Evolutionary conservation across 2,797 vertebrate species (phyloP).

Genomic region (Artibeus jamaicensis): DNA sequence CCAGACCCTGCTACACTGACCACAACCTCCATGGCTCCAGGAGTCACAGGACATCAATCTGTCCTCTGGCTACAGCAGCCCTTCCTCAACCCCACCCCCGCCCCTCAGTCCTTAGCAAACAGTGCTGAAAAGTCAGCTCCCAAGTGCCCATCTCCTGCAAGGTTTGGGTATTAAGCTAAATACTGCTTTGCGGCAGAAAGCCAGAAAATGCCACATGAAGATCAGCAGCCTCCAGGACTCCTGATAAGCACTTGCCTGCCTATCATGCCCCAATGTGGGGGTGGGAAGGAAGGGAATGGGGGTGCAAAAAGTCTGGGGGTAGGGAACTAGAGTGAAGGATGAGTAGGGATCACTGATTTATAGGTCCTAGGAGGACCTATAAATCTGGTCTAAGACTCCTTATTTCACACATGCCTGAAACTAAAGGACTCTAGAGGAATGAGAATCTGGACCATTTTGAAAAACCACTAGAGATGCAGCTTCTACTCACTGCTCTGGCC

Average conservation of each 20-base stretch:
- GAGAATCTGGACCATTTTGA: background rate
- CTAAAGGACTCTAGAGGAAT: background rate
- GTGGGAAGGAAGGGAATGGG: constrained; percentile 23
- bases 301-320: background rate
- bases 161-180: constrained; percentile 53
- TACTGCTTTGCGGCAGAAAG: constrained; percentile 68
- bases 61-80: background rate
- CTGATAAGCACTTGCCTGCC: constrained; percentile 35
- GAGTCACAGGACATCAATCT: background rate
- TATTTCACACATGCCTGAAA: background rate
- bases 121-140: constrained; percentile 61
- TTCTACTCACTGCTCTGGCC: background rate
- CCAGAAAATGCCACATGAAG: constrained; percentile 67
- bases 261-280: background rate
- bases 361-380: background rate
- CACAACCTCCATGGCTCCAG: background rate
- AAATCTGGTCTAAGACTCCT: background rate
- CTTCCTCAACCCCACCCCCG: accelerated
- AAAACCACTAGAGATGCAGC: background rate
- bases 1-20: background rate
- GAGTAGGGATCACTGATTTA: background rate
- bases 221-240: constrained; percentile 75
- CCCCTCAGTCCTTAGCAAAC: background rate
- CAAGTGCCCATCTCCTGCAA: constrained; percentile 46
- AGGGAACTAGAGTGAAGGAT: background rate